These are phyloP conservation scores for Psittacula derbiana DNA, from an alignment of 2,797 vertebrate species.

Conservation along the genomic window DNA sequence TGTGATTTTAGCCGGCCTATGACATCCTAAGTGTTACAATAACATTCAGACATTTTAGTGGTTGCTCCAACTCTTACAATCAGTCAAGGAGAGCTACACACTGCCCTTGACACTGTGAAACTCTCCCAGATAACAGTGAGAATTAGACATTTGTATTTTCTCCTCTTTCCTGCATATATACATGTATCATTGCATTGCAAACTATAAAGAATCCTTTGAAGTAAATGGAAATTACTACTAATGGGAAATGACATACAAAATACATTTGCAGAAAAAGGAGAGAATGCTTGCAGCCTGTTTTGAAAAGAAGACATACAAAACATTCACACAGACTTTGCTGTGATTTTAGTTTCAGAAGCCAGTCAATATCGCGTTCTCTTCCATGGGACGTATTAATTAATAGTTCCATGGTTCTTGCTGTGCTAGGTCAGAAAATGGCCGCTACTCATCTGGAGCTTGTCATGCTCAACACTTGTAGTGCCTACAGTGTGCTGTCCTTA, in stretches of 20 bases:
- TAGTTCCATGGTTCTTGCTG: background rate
- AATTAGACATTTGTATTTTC: background rate
- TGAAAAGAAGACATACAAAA: background rate
- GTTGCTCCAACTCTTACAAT: background rate
- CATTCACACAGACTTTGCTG: background rate
- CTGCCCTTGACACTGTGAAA: background rate
- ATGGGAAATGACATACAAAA: accelerated
- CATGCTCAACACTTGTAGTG: background rate
- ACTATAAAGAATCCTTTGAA: background rate
- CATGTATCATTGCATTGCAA: background rate
- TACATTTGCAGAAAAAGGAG: background rate
- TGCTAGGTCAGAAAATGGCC: background rate
- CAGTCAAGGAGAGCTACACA: background rate
- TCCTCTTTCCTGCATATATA: background rate
- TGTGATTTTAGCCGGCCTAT: background rate
- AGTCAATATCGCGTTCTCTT: background rate
- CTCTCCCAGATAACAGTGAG: background rate
- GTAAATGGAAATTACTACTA: background rate
- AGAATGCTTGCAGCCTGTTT: background rate
- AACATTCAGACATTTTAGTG: background rate
- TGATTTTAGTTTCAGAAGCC: background rate
- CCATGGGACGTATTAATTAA: background rate
- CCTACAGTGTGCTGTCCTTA: background rate
- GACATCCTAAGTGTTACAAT: background rate
- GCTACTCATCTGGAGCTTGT: background rate